Percentiles rank a stretch among this genome's conserved stretches.
Evolutionary conservation across 1,140 invertebrate species (phyloP).

Genomic region (Amyelois transitella): DNA sequence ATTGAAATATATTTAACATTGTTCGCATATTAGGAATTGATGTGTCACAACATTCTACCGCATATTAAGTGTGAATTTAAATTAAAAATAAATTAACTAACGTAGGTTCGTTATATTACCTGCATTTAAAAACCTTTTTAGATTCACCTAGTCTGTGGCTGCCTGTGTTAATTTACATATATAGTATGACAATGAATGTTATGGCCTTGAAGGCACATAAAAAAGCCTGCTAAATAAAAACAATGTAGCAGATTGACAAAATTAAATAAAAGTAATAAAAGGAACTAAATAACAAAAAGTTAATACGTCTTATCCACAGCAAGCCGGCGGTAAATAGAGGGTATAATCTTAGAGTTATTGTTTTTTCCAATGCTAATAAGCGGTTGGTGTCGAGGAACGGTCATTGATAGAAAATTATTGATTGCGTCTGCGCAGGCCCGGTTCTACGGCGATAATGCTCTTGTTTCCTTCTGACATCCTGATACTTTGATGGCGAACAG

Average conservation of each 20-base stretch:
- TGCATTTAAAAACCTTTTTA: too few species aligned
- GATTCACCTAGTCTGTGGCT: too few species aligned
- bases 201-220: too few species aligned
- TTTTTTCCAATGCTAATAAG: conserved; percentile 56
- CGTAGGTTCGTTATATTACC: too few species aligned
- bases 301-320: conserved; percentile 21
- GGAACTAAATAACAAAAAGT: neutral
- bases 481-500: neutral
- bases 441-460: neutral
- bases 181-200: too few species aligned
- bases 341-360: conserved; percentile 52
- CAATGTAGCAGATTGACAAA: neutral
- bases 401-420: conserved; percentile 66
- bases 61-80: too few species aligned
- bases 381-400: conserved; percentile 27
- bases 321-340: conserved; percentile 7
- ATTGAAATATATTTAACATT: too few species aligned
- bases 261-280: neutral
- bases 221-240: neutral
- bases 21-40: too few species aligned
- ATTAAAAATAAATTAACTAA: too few species aligned
- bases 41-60: too few species aligned
- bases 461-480: neutral
- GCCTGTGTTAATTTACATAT: too few species aligned
- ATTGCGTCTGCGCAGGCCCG: conserved; percentile 22